Evolutionary conservation across 2,888 invertebrate species (phyloP), one percentile per base, ranked within the genome.

Genomic region (Crossocerus cetratus): DNA sequence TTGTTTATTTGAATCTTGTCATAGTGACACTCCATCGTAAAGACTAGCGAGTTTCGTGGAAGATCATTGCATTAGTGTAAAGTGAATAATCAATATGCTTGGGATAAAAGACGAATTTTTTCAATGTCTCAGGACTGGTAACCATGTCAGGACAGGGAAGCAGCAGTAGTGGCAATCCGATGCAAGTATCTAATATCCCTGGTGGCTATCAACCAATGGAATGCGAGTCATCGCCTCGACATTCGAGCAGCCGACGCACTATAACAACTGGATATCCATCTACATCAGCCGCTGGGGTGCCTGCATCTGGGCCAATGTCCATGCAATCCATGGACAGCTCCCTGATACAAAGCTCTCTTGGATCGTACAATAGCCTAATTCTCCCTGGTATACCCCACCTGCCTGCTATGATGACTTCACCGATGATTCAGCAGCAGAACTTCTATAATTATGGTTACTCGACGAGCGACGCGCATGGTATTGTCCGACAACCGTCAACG

Each of bases 201-300:
- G 82, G 84, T 80, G 86, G 88, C 85, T 87, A 90, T 84, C 92
- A 92, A 79, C 94, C 94, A 82, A 96, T 96, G 95, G 96, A 96
- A 86, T 96, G 96, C 92, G 95, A 95, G 89, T 93, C 94, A 79
- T 94, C 94, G 65, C 92, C 92, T 72, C 91, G 91, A 77, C 90
- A 90, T 81, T 84, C 86, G 77, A 86, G 86, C 74, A 84, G 81
- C 72, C 87, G 87, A 74, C 89, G 89, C 78, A 80, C 82, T 68
- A 75, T 82, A 67, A 83, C 84, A 73, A 80, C 80, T 65, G 78
- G 82, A 76, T 87, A 87, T 81, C 83, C 87, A 75, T 83, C 88
- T 72, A 83, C 87, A 57, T 80, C 83, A 70, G 76, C 77, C 87
- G 87, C 83, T 82, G 76, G 76, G 65, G 69, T 80, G 61, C 81